phyloP scores from a whole-genome alignment of 1,140 invertebrate species.

The Cotesia chilonis region DNA sequence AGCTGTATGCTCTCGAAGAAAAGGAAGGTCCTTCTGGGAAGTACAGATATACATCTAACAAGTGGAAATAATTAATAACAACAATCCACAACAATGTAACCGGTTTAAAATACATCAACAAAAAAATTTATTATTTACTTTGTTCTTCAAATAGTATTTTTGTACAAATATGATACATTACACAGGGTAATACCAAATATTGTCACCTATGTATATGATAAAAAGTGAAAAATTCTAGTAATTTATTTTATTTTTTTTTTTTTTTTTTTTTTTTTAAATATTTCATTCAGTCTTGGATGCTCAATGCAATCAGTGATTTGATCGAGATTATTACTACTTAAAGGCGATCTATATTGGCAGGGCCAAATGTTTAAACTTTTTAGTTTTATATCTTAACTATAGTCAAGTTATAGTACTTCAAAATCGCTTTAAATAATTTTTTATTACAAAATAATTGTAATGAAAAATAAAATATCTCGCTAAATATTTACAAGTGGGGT shows the following conservation, averaged over 20 bases:
- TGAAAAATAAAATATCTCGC: too few species aligned
- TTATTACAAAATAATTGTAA: too few species aligned
- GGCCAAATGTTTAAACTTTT: constrained; percentile 44
- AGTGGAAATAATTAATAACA: constrained; percentile 57
- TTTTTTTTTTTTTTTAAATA: constrained; percentile 4
- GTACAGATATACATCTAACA: constrained; percentile 50
- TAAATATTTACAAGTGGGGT: too few species aligned
- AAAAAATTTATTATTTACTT: constrained; percentile 32
- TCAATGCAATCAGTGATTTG: constrained; percentile 51
- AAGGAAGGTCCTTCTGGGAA: constrained; percentile 55
- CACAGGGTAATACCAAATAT: constrained; percentile 43
- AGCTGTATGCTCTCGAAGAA: constrained; percentile 71
- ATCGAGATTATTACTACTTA: constrained; percentile 40
- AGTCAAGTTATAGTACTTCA: background rate
- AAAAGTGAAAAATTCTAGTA: constrained; percentile 35
- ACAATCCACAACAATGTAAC: constrained; percentile 3
- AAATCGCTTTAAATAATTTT: too few species aligned
- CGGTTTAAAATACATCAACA: constrained; percentile 49
- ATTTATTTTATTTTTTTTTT: background rate
- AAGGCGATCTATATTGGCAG: constrained; percentile 45
- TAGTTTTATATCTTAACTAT: constrained; percentile 15
- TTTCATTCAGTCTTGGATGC: constrained; percentile 53
- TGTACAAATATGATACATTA: constrained; percentile 58
- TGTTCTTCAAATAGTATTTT: constrained; percentile 47
- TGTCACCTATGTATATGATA: constrained; percentile 54